phyloP scores from a whole-genome alignment of 2,797 vertebrate genomes.

The Telmatherina bonti region DNA sequence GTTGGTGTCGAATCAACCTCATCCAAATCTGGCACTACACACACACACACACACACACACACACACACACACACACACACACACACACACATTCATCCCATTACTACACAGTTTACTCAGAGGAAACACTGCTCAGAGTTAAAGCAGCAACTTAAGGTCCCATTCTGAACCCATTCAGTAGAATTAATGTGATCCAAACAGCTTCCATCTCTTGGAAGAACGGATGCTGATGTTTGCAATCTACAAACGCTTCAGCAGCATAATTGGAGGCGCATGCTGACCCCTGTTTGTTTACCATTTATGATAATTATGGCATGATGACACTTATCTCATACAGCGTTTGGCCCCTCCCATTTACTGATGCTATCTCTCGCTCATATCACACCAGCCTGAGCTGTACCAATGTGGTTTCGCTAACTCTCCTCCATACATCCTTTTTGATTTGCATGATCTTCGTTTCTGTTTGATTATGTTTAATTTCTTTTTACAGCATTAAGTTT shows the following conservation, averaged over 20 bases:
- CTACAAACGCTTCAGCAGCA: background rate
- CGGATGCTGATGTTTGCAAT: background rate
- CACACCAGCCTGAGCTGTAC: constrained; percentile 28
- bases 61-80: constrained; percentile 1
- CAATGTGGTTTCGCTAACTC: background rate
- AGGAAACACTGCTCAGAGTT: background rate
- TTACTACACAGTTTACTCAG: background rate
- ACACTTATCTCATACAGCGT: constrained; percentile 55
- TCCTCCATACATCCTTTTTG: background rate
- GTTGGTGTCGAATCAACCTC: constrained; percentile 22
- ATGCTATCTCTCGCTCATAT: constrained; percentile 60
- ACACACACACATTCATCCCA: background rate
- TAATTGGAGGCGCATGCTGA: constrained; percentile 34
- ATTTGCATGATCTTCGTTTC: background rate
- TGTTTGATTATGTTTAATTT: background rate
- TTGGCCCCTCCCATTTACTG: constrained; percentile 56
- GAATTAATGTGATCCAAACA: background rate
- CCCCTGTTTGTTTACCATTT: constrained; percentile 42
- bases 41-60: constrained; percentile 7
- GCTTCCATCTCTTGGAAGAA: background rate
- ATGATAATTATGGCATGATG: constrained; percentile 32
- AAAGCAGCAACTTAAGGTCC: background rate
- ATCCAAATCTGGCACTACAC: constrained; percentile 39
- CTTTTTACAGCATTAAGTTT: background rate
- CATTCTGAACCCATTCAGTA: background rate